Evolutionary conservation across 2,888 invertebrate genomes (phyloP).

Genomic region (Neria commutata): DNA sequence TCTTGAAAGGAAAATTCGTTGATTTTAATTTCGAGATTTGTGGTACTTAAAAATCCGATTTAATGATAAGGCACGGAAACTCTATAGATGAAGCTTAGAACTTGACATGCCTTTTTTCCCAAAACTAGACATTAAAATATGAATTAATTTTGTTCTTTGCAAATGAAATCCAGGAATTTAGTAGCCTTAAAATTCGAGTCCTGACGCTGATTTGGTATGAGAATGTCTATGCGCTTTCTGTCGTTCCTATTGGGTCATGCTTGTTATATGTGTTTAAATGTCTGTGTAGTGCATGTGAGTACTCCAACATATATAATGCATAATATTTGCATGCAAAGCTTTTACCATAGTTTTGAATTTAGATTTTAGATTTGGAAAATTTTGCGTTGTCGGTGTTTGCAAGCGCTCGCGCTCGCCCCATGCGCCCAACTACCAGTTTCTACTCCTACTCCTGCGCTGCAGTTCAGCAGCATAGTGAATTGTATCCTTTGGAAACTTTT

Average conservation of each 20-base stretch:
- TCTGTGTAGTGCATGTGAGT: constrained; percentile 9
- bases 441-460: too few species aligned
- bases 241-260: neutral
- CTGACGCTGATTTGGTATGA: neutral
- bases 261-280: neutral
- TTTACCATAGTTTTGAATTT: constrained; percentile 33
- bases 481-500: neutral
- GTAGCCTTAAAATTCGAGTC: neutral
- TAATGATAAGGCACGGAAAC: too few species aligned
- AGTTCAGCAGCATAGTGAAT: too few species aligned
- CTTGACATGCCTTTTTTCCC: neutral
- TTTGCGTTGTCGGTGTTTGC: neutral
- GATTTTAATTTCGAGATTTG: neutral
- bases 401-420: neutral
- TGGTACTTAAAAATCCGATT: neutral
- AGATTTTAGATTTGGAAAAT: constrained; percentile 24
- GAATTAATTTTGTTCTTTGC: too few species aligned
- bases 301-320: constrained; percentile 33
- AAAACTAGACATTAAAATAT: too few species aligned
- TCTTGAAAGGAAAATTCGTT: neutral
- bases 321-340: constrained; percentile 34
- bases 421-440: too few species aligned
- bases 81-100: too few species aligned
- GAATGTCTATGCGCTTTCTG: neutral
- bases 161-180: neutral